Evolutionary conservation across 2,113 vertebrate species (phyloP).

Genomic region (Naja naja): DNA sequence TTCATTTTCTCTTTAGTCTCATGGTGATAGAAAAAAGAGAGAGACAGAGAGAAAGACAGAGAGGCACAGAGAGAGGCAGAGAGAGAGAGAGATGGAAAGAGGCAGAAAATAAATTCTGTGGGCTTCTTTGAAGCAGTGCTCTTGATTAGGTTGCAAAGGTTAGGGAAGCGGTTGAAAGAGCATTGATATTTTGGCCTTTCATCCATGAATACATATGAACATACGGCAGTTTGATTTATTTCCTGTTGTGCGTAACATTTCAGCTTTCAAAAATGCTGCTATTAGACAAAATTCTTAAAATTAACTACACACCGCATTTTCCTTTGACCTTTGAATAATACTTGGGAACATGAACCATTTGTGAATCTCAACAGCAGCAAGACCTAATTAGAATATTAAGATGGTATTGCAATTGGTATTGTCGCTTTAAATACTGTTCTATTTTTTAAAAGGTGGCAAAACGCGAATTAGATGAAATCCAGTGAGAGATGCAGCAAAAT

Average conservation of each 20-base stretch:
- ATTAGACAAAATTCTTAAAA: neutral
- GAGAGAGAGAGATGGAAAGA: neutral
- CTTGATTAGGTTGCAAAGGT: neutral
- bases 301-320: neutral
- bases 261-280: neutral
- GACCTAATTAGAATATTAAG: neutral
- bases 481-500: neutral
- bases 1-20: neutral
- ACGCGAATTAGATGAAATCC: neutral
- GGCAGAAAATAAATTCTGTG: neutral
- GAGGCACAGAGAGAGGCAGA: too few species aligned
- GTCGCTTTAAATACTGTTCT: neutral
- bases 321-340: neutral
- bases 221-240: neutral
- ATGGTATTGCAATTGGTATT: neutral
- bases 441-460: neutral
- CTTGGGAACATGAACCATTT: neutral
- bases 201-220: neutral
- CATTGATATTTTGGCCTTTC: neutral
- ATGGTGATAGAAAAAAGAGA: neutral
- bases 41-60: neutral
- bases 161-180: neutral
- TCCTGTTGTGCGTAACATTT: neutral
- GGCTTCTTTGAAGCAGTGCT: neutral
- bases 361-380: neutral